Percentiles rank a stretch among this genome's conserved stretches.
These are phyloP conservation scores for Stomatorhinus ivindoensis DNA, from an alignment of 2,113 vertebrate species.

Conservation along the genomic window DNA sequence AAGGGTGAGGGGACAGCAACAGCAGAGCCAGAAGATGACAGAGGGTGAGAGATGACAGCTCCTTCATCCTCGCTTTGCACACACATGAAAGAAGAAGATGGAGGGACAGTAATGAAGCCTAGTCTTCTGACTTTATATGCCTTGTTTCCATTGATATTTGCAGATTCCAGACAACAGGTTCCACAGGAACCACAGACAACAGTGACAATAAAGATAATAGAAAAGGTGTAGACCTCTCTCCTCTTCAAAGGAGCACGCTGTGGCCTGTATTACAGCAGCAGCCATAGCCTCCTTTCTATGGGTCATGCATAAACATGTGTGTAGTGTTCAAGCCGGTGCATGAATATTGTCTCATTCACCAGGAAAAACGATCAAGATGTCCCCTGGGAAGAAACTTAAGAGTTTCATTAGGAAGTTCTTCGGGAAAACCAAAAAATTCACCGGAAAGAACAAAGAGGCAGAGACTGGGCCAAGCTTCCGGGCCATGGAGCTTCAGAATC, in stretches of 20 bases:
- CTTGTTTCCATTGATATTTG: background rate
- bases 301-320: background rate
- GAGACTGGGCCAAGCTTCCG: constrained; percentile 23
- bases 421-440: constrained; percentile 52
- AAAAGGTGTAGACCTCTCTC: constrained; percentile 44
- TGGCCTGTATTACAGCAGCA: background rate
- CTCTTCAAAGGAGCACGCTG: background rate
- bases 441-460: constrained; percentile 43
- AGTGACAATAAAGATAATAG: constrained; percentile 37
- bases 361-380: constrained; percentile 36
- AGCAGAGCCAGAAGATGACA: constrained; percentile 26
- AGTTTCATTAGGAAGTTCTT: constrained; percentile 44
- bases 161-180: constrained; percentile 32
- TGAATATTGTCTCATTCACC: background rate
- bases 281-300: background rate
- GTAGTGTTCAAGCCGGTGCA: background rate
- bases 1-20: constrained; percentile 23
- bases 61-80: background rate
- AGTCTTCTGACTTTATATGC: background rate
- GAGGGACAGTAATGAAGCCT: background rate
- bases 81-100: background rate
- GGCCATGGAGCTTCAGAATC: constrained; percentile 16
- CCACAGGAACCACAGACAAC: constrained; percentile 18
- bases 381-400: constrained; percentile 38
- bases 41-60: constrained; percentile 44